Conservation (phyloP, 2,797 vertebrate genomes). For the Pipistrellus kuhlii region DNA sequence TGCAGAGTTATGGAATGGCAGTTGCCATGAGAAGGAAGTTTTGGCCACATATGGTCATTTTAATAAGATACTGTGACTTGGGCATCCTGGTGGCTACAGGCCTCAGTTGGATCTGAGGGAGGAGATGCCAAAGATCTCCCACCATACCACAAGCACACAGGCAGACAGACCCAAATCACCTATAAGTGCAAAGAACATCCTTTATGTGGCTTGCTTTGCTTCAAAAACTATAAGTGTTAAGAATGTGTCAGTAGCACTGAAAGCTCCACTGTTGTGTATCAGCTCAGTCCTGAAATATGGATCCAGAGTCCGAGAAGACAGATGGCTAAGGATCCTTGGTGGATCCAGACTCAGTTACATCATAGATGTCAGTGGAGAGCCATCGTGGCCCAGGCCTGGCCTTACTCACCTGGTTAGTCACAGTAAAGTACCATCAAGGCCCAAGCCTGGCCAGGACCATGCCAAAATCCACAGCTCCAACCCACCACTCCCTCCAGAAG, state of each 20-base stretch:
- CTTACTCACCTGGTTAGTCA: fast-evolving
- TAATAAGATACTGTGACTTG: background rate
- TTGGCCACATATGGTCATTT: fast-evolving
- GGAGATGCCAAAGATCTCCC: background rate
- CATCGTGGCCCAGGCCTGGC: background rate
- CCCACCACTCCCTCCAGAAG: fast-evolving
- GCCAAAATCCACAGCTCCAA: fast-evolving
- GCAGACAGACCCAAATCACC: constrained; percentile 17
- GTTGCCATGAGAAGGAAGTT: background rate
- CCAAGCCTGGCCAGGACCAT: fast-evolving
- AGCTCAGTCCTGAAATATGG: constrained; percentile 20
- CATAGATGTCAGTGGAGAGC: background rate
- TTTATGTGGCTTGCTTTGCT: background rate
- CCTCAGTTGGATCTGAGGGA: background rate
- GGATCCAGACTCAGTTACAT: background rate
- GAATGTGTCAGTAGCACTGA: background rate
- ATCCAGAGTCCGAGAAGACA: constrained; percentile 14
- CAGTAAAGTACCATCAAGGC: fast-evolving
- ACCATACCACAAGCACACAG: background rate
- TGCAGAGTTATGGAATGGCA: fast-evolving
- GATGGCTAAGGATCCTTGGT: background rate
- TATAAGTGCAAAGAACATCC: fast-evolving
- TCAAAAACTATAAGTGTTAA: background rate
- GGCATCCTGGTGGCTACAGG: fast-evolving
- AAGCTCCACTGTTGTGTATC: constrained; percentile 60